phyloP scores from a whole-genome alignment of 2,797 vertebrate species.

The Remorina albescens region DNA sequence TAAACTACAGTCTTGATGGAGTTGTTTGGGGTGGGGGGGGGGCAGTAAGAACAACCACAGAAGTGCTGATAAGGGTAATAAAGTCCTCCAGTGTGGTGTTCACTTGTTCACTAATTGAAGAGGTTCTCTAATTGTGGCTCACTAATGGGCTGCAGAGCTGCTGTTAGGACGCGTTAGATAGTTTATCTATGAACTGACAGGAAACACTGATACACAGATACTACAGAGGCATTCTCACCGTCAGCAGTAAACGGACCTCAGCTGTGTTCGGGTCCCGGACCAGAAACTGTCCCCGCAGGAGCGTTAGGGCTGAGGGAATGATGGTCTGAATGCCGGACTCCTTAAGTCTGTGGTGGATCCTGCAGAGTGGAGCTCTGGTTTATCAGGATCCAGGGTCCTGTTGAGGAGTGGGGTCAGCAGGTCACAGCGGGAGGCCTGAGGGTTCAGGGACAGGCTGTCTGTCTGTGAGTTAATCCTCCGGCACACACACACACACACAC shows the following conservation, averaged over 20 bases:
- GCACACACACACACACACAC: conserved; percentile 26
- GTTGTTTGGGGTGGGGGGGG: background rate
- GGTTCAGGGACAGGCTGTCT: conserved; percentile 66
- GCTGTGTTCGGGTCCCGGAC: too few species aligned
- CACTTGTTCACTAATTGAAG: conserved; percentile 61
- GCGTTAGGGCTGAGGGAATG: background rate
- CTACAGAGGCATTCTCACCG: too few species aligned
- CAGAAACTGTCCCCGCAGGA: too few species aligned
- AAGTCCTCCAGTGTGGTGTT: conserved; percentile 30
- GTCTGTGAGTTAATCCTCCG: conserved; percentile 74
- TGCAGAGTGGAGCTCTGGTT: conserved; percentile 21
- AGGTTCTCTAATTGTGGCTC: conserved; percentile 57
- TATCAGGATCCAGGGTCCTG: conserved; percentile 42
- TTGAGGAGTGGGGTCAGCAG: conserved; percentile 59
- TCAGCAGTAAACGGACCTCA: too few species aligned
- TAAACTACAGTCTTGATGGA: background rate
- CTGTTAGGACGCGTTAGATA: conserved; percentile 63
- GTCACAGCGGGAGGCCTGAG: conserved; percentile 55
- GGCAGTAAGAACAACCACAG: conserved; percentile 10
- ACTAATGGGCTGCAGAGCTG: conserved; percentile 58
- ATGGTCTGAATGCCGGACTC: background rate
- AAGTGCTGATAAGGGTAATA: conserved; percentile 36
- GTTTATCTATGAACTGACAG: conserved; percentile 62
- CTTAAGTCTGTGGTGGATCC: conserved; percentile 10
- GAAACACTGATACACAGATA: conserved; percentile 23